Base-by-base conservation (phyloP, 1,140 invertebrate genomes). In the Andricus grossulariae region DNA sequence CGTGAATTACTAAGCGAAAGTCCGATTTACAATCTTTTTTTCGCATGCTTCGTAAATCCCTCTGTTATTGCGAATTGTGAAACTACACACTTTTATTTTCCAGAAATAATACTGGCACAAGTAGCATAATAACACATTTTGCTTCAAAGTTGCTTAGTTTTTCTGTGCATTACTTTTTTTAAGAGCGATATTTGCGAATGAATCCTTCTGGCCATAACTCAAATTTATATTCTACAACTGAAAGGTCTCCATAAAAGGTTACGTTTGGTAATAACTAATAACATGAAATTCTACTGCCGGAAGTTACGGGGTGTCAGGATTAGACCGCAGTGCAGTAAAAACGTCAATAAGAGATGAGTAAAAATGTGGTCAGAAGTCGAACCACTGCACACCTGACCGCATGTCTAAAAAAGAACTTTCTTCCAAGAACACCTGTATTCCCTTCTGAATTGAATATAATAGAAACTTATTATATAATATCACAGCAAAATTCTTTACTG, bases 271-370 rank as follows among this genome's bases (percentile, higher is more conserved):
- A 54, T 54, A 54, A 54, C 13, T 12, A 54, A 54, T 54, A 54
- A 54, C 13, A 54, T 54, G 16, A 18, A 18, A 54, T 19, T 54
- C 16, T 66, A 11, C 13, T 66, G 57, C 21, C 25, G 57, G 25
- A 66, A 66, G 25, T 16, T 45, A 45, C 25, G 16, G 25, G 13
- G 21, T 39, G 57, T 66, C 57, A 66, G 25, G 25, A 16, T 16
- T 66, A 32, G 25, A 66, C 57, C 57, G 25, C 57, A 66, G 25
- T 10, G 55, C 55, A 66, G 32, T 66, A 66, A 32, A 32, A 66
- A 66, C 21, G 57, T 66, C 57, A 66, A 66, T 66, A 66, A 66
- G 39, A 66, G 11, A 66, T 66, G 57, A 66, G 57, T 66, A 66
- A 66, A 39, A 66, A 66, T 66, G 25, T 39, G 57, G 25, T 12